Conservation (phyloP, 2,888 invertebrate genomes). For the Ypsolopha sequella region DNA sequence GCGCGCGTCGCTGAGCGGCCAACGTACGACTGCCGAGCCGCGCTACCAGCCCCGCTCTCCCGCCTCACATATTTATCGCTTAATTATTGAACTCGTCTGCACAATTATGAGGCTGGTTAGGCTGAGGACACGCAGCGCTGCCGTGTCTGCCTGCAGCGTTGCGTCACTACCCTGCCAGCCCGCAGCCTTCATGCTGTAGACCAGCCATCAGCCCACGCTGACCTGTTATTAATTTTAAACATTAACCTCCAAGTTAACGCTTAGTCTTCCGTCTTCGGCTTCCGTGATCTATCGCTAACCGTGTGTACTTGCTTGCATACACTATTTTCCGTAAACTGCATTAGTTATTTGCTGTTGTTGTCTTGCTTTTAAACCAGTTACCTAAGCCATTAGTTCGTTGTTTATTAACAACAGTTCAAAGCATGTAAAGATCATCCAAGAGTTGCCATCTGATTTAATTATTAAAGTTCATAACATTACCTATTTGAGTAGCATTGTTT, state of each 20-base stretch:
- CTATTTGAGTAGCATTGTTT: too few species aligned
- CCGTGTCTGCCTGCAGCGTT: conserved; percentile 41
- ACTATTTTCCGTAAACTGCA: not conserved
- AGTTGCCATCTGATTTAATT: too few species aligned
- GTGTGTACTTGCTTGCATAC: not conserved
- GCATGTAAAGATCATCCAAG: too few species aligned
- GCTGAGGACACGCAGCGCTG: conserved; percentile 47
- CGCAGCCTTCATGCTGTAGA: conserved; percentile 29
- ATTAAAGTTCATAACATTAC: too few species aligned
- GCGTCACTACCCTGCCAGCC: conserved; percentile 7
- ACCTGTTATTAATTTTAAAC: conserved; percentile 46
- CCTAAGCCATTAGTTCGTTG: too few species aligned
- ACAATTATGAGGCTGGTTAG: conserved; percentile 52
- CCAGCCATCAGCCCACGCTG: conserved; percentile 29
- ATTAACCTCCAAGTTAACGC: conserved; percentile 53
- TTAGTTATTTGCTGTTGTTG: too few species aligned
- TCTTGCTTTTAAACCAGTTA: too few species aligned
- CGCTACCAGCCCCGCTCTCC: conserved; percentile 45
- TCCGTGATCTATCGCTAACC: conserved; percentile 28
- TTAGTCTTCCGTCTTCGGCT: conserved; percentile 45
- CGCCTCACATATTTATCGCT: conserved; percentile 65
- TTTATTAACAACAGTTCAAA: too few species aligned
- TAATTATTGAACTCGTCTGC: conserved; percentile 66
- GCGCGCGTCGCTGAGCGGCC: conserved; percentile 39
- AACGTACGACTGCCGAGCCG: conserved; percentile 61